Percentiles rank a stretch among this genome's conserved stretches.
These are phyloP conservation scores for Blennius ocellaris DNA, from an alignment of 2,113 vertebrate species.

Conservation along the genomic window DNA sequence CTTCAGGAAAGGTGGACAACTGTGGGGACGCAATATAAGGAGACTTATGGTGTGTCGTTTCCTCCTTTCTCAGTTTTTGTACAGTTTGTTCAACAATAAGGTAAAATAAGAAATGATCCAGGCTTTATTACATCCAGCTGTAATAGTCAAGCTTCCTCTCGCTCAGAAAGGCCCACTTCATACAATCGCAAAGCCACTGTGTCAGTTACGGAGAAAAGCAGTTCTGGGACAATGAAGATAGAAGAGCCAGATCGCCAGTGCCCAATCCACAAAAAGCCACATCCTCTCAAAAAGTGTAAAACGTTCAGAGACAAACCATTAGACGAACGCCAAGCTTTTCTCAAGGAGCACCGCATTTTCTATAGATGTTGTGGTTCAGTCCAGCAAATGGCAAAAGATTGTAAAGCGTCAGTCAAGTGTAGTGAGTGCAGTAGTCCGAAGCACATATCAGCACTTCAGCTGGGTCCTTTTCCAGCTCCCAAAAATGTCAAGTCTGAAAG, in stretches of 20 bases:
- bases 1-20: too few relatives aligned
- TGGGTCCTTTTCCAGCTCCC: not conserved
- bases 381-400: conserved; percentile 14
- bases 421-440: not conserved
- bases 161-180: not conserved
- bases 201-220: not conserved
- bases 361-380: conserved; percentile 17
- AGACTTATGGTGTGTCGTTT: too few relatives aligned
- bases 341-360: conserved; percentile 22
- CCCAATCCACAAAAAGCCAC: conserved; percentile 2
- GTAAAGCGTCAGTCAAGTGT: not conserved
- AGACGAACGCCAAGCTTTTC: conserved; percentile 6
- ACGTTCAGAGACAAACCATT: conserved; percentile 5
- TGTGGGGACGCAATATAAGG: too few relatives aligned
- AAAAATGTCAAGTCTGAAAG: too few relatives aligned
- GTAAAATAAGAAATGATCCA: conserved; percentile 2
- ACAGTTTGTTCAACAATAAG: not conserved
- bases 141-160: not conserved
- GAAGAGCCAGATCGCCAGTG: not conserved
- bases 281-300: conserved; percentile 27
- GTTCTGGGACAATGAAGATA: too few relatives aligned
- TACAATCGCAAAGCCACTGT: conserved; percentile 1
- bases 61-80: too few relatives aligned
- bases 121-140: not conserved
- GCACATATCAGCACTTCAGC: not conserved